phyloP scores from a whole-genome alignment of 2,888 invertebrate genomes.

The Brenthis daphne region DNA sequence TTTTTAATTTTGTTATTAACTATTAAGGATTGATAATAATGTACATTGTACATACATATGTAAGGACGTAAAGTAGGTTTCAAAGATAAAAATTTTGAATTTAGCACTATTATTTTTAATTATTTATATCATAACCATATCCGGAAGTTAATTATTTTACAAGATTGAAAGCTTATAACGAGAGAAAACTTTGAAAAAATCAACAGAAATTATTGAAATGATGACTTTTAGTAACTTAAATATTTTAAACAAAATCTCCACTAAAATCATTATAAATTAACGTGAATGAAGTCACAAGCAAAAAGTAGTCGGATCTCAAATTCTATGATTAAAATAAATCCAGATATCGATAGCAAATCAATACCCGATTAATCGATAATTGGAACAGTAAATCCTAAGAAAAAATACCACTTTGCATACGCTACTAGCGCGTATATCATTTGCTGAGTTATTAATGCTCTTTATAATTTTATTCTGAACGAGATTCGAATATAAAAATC shows the following conservation, averaged over 20 bases:
- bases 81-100: too few relatives aligned
- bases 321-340: conserved; percentile 5
- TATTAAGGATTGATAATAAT: too few relatives aligned
- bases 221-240: too few relatives aligned
- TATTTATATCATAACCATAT: too few relatives aligned
- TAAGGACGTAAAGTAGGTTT: too few relatives aligned
- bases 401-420: conserved; percentile 54
- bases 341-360: conserved; percentile 26
- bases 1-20: too few relatives aligned
- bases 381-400: conserved; percentile 57
- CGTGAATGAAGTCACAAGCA: not conserved
- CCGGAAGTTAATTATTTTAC: too few relatives aligned
- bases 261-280: not conserved
- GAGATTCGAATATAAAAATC: conserved; percentile 75
- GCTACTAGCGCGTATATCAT: conserved; percentile 67
- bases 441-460: conserved; percentile 69
- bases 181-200: too few relatives aligned
- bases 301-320: not conserved
- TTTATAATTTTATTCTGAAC: conserved; percentile 76
- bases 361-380: conserved; percentile 48
- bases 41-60: too few relatives aligned
- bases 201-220: too few relatives aligned
- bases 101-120: too few relatives aligned
- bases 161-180: too few relatives aligned
- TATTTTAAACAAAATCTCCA: not conserved